Evolutionary conservation across 23 tunicate genomes (phyloP).

Genomic region (Oikopleura albicans): DNA sequence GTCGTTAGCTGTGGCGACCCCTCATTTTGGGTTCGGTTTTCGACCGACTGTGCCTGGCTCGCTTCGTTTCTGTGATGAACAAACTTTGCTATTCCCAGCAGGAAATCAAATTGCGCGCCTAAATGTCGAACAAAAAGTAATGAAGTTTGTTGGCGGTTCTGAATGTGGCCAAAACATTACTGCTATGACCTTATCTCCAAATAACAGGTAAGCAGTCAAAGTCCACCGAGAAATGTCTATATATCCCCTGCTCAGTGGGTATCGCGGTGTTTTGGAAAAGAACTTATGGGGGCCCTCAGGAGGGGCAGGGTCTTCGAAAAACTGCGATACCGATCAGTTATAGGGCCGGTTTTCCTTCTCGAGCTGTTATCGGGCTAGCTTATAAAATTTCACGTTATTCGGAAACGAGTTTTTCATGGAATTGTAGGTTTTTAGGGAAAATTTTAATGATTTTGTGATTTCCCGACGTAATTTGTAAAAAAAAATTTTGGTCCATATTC

Average conservation of each 20-base stretch:
- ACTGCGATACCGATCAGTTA: too few species aligned
- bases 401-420: too few species aligned
- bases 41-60: slow-evolving; percentile 49
- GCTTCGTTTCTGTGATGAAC: slow-evolving; percentile 64
- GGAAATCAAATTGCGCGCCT: slow-evolving; percentile 85
- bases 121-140: slow-evolving; percentile 82
- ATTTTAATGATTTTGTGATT: too few species aligned
- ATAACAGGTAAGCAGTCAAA: not conserved
- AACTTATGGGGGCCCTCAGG: too few species aligned
- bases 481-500: too few species aligned
- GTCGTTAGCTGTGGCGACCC: slow-evolving; percentile 82
- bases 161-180: slow-evolving; percentile 32
- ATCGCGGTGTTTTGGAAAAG: not conserved
- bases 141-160: slow-evolving; percentile 78
- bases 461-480: too few species aligned
- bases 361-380: too few species aligned
- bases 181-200: not conserved
- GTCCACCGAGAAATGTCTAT: not conserved
- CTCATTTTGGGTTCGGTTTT: slow-evolving; percentile 76
- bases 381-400: too few species aligned
- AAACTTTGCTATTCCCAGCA: slow-evolving; percentile 72
- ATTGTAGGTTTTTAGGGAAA: too few species aligned
- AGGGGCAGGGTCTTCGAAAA: too few species aligned
- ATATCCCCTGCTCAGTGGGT: not conserved
- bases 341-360: too few species aligned